Base-by-base conservation (phyloP, 2,888 invertebrate species). In the Clistopyga incitator region DNA sequence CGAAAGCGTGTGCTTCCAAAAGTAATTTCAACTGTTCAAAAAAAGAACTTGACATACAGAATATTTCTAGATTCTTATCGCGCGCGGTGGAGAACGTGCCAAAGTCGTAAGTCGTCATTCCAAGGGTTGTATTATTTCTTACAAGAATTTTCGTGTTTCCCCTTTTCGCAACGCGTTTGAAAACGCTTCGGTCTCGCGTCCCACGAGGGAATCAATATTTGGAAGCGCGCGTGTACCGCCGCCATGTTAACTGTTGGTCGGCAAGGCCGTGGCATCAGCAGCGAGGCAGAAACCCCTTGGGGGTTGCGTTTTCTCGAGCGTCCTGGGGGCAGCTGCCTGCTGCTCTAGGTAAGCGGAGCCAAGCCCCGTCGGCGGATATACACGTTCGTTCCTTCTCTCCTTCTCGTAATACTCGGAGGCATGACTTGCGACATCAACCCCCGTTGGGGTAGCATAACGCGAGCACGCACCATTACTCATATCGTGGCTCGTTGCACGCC, bases 381-480 rank as follows among this genome's bases (percentile, higher is more conserved):
- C 52, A 56, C 8, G 50, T 64, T 75, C 61, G 50, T 68, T 75
- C 68, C 71, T 76, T 81, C 78, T 42, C 85, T 42, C 85, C 88
- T 88, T 90, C 86, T 84, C 88, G 88, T 87, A 88, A 89, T 90
- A 90, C 90, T 90, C 89, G 90, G 91, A 86, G 90, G 89, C 90
- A 89, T 93, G 93, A 93, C 93, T 92, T 89, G 92, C 90, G 83
- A 89, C 85, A 92, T 90, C 89, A 87, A 90, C 90, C 91, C 90
- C 90, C 90, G 76, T 68, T 79, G 84, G 85, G 83, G 79, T 84
- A 67, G 83, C 72, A 86, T 86, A 90, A 90, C 88, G 88, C 88
- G 89, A 89, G 90, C 92, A 92, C 92, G 92, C 92, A 93, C 92
- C 93, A 93, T 93, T 93, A 92, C 93, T 93, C 93, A 93, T 92